Conservation (phyloP, 1,140 invertebrate species). For the Lasioglossum baleicum region DNA sequence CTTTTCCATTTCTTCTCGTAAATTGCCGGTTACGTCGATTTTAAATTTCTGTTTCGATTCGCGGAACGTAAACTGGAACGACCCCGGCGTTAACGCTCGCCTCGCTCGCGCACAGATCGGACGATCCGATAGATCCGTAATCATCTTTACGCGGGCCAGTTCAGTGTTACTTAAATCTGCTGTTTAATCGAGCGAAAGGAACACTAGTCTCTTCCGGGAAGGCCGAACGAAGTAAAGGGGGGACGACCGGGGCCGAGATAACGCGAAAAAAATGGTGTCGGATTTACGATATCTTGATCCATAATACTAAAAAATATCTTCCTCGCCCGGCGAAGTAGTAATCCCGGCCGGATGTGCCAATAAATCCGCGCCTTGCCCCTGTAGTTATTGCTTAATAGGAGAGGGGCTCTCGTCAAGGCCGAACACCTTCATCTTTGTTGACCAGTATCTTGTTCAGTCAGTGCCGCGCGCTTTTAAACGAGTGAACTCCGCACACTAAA, state of each 20-base stretch:
- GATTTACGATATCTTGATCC: not conserved
- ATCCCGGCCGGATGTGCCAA: not conserved
- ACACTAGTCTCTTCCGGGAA: no score
- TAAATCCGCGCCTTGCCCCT: not conserved
- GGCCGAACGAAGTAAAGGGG: not conserved
- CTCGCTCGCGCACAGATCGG: not conserved
- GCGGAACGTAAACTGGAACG: no score
- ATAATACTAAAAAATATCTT: constrained; percentile 4
- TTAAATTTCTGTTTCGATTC: no score
- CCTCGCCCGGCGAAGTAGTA: not conserved
- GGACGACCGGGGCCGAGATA: not conserved
- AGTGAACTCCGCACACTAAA: no score
- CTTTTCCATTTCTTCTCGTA: not conserved
- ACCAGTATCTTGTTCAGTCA: no score
- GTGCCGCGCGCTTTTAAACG: no score
- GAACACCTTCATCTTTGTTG: not conserved
- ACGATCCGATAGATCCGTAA: not conserved
- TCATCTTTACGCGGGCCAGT: not conserved
- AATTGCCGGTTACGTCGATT: no score
- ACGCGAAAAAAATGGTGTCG: not conserved
- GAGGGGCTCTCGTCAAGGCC: not conserved
- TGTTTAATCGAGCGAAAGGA: not conserved
- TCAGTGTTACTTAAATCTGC: not conserved
- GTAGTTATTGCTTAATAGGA: not conserved
- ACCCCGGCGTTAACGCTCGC: no score